Conservation (phyloP, 2,888 invertebrate genomes). For the Leptura quadrifasciata region DNA sequence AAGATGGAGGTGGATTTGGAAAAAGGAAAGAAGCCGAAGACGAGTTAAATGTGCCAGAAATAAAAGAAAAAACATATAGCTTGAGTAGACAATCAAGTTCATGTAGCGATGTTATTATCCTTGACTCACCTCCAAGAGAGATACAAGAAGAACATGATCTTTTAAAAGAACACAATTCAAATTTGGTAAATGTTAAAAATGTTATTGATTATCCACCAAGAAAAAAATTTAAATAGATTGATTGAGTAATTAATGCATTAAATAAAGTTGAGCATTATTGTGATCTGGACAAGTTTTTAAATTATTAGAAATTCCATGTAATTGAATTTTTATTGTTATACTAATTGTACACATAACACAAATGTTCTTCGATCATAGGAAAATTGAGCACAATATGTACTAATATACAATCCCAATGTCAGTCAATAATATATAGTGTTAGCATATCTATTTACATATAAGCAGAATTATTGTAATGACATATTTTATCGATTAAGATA, state of each 20-base stretch:
- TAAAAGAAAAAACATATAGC: not conserved
- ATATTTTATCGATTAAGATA: no score
- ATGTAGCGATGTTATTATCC: constrained; percentile 2
- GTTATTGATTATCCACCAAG: not conserved
- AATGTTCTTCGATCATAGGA: no score
- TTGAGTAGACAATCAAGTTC: not conserved
- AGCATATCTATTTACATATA: no score
- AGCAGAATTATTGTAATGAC: no score
- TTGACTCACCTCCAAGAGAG: not conserved
- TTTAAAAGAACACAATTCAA: not conserved
- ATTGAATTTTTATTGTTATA: not conserved
- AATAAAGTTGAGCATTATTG: not conserved
- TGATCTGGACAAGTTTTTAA: not conserved
- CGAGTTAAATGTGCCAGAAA: not conserved
- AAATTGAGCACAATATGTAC: no score
- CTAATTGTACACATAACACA: no score
- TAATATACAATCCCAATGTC: no score
- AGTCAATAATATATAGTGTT: no score
- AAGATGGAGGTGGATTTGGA: not conserved
- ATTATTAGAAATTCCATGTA: not conserved
- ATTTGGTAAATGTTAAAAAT: not conserved
- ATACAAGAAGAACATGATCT: not conserved
- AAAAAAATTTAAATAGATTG: not conserved
- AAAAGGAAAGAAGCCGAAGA: not conserved
- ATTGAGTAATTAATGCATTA: not conserved